Percentiles rank a stretch among this genome's conserved stretches.
phyloP scores from a whole-genome alignment of 2,113 vertebrate genomes.

The Mobula hypostoma region DNA sequence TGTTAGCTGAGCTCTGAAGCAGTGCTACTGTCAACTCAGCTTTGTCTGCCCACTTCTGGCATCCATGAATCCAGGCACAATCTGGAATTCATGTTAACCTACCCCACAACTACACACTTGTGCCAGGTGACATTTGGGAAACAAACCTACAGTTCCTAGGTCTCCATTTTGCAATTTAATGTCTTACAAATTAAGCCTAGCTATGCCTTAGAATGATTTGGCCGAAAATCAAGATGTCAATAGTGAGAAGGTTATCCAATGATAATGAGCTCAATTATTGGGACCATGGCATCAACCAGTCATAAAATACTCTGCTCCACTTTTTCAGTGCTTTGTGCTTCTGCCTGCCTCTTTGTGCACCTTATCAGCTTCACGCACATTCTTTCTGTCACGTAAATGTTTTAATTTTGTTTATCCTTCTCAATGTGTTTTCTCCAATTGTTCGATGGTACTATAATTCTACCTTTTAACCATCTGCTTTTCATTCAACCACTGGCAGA shows the following conservation, averaged over 20 bases:
- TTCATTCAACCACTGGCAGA: background rate
- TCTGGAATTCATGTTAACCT: too few species aligned
- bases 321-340: background rate
- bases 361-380: background rate
- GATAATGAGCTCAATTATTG: background rate
- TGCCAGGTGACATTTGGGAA: too few species aligned
- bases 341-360: background rate
- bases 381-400: background rate
- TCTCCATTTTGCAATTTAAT: too few species aligned
- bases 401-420: background rate
- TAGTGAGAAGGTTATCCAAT: background rate
- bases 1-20: too few species aligned
- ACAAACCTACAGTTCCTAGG: too few species aligned
- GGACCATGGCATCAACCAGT: background rate
- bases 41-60: too few species aligned
- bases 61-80: too few species aligned
- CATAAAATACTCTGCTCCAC: background rate
- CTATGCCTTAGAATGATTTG: background rate
- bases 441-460: background rate
- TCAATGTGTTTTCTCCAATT: background rate
- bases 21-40: too few species aligned
- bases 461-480: background rate
- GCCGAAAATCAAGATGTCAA: background rate
- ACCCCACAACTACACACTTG: too few species aligned
- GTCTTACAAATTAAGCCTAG: background rate